Evolutionary conservation across 2,797 vertebrate species (phyloP), one percentile per base, ranked within the genome.

Genomic region (Acanthornis magna): DNA sequence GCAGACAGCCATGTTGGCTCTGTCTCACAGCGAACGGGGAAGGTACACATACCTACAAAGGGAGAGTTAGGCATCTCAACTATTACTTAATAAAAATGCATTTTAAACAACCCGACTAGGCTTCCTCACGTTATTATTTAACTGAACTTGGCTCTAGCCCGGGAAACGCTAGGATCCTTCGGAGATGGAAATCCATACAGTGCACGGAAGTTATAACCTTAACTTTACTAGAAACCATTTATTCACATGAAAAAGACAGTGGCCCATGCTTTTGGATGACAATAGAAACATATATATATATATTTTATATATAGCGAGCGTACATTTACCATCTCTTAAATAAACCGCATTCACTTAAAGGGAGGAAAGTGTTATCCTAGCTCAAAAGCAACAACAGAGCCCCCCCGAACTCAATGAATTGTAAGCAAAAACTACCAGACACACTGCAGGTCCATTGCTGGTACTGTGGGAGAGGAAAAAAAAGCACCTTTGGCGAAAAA

Each of bases 141-240:
- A 50, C 70, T 82, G 82, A 92, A 65, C 47, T 78, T 84, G 75
- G 54, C 34, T 92, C 94, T 97, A 93, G 80, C 71, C 40, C 65
- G 38, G 72, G 53, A 74, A 86, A 54, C 30, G 65, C 79, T 95
- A 95, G 58, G 89, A 70, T 86, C 70, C 54, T 94, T 95, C 36
- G 34, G 92, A 96, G 89, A 82, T 97, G 91, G 94, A 96, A 96
- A 96, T 93, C 89, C 97, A 97, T 97, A 97, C 83, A 97, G 96
- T 96, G 95, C 96, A 97, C 88, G 93, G 95, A 98, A 97, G 89
- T 85, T 97, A 91, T 97, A 96, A 97, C 96, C 97, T 97, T 96
- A 97, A 95, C 97, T 98, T 97, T 97, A 97, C 97, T 97, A 98
- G 94, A 98, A 98, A 97, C 96, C 96, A 97, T 97, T 98, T 98